Evolutionary conservation across 1,140 invertebrate species (phyloP).

Genomic region (Pteromalus puparum): DNA sequence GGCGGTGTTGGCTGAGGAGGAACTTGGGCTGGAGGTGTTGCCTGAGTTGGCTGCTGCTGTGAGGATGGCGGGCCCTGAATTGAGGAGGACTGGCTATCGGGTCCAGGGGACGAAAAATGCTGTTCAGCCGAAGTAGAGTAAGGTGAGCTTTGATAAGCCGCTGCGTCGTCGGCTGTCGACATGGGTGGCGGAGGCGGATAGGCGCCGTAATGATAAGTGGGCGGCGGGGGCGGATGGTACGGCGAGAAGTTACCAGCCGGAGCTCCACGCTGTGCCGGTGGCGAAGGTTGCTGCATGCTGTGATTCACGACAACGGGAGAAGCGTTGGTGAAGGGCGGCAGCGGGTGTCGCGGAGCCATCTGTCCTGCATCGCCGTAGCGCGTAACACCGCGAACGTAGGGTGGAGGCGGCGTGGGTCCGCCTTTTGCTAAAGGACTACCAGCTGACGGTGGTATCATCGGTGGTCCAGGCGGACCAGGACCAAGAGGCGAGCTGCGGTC

Average conservation of each 20-base stretch:
- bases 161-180: slow-evolving; percentile 70
- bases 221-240: slow-evolving; percentile 73
- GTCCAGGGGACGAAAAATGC: slow-evolving; percentile 67
- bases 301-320: slow-evolving; percentile 53
- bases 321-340: slow-evolving; percentile 69
- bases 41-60: slow-evolving; percentile 32
- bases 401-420: slow-evolving; percentile 70
- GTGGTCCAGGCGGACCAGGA: slow-evolving; percentile 58
- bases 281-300: slow-evolving; percentile 69
- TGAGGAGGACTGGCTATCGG: slow-evolving; percentile 66
- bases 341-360: slow-evolving; percentile 69
- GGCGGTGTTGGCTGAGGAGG: slow-evolving; percentile 51
- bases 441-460: slow-evolving; percentile 69
- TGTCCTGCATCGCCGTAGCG: slow-evolving; percentile 63
- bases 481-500: slow-evolving; percentile 70
- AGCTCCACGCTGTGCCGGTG: slow-evolving; percentile 64
- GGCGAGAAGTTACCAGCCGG: slow-evolving; percentile 72
- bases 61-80: slow-evolving; percentile 64
- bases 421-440: slow-evolving; percentile 70
- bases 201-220: slow-evolving; percentile 74
- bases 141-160: slow-evolving; percentile 70
- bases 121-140: slow-evolving; percentile 68
- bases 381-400: slow-evolving; percentile 64
- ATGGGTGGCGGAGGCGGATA: slow-evolving; percentile 73
- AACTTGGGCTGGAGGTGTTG: slow-evolving; percentile 50